These are phyloP conservation scores for Borostomias antarcticus DNA, from an alignment of 2,797 vertebrate genomes.

Conservation along the genomic window DNA sequence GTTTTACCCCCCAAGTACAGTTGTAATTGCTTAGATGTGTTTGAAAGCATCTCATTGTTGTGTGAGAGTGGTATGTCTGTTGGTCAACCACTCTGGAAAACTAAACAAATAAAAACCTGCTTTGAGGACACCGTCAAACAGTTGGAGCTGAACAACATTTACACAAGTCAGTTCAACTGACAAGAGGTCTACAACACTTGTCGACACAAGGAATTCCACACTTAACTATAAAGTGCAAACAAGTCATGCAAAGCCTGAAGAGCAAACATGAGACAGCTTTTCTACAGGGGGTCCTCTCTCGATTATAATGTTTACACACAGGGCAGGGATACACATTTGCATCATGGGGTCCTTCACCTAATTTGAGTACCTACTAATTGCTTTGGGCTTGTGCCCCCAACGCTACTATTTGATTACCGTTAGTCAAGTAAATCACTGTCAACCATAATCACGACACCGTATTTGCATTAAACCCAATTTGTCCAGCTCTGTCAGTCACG, in stretches of 20 bases:
- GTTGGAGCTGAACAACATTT: conserved; percentile 44
- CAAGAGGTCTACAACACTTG: conserved; percentile 41
- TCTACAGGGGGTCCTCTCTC: conserved; percentile 31
- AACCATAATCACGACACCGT: neutral
- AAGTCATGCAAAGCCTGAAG: conserved; percentile 27
- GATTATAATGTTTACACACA: conserved; percentile 48
- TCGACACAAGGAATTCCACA: conserved; percentile 57
- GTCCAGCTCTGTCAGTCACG: conserved; percentile 21
- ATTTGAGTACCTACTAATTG: too few relatives aligned
- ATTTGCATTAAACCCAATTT: conserved; percentile 16
- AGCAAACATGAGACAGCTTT: conserved; percentile 12
- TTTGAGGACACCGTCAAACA: conserved; percentile 32
- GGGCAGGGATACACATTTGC: conserved; percentile 40
- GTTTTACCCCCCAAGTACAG: too few relatives aligned
- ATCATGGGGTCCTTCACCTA: neutral
- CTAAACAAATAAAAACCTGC: conserved; percentile 32
- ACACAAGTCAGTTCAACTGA: conserved; percentile 30
- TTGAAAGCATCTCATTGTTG: neutral
- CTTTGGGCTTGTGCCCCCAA: too few relatives aligned
- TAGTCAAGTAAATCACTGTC: too few relatives aligned
- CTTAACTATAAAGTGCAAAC: conserved; percentile 56
- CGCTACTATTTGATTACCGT: too few relatives aligned
- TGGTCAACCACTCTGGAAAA: conserved; percentile 18
- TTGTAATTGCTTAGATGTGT: too few relatives aligned
- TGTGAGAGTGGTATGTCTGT: conserved; percentile 7